These are phyloP conservation scores for Helicolenus hilgendorfi DNA, from an alignment of 2,797 vertebrate species.

Conservation along the genomic window DNA sequence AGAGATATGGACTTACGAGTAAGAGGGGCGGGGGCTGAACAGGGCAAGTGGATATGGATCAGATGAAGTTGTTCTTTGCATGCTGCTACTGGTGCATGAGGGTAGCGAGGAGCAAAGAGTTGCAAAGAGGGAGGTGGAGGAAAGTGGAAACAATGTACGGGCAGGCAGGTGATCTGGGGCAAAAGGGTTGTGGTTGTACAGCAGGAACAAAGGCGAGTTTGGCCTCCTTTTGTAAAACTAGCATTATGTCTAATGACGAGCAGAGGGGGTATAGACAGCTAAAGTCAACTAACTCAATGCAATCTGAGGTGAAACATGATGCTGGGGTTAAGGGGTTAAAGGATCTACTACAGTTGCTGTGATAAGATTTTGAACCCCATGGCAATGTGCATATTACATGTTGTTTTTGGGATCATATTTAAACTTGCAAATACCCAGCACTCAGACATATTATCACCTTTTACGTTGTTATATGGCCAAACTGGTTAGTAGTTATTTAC, in stretches of 20 bases:
- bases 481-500: background rate
- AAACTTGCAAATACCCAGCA: background rate
- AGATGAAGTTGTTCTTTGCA: slow-evolving; percentile 42
- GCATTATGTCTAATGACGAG: slow-evolving; percentile 8
- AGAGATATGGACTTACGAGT: slow-evolving; percentile 22
- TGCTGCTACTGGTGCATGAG: slow-evolving; percentile 38
- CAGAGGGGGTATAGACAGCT: background rate
- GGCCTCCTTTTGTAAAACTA: slow-evolving; percentile 36
- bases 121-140: background rate
- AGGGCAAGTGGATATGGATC: slow-evolving; percentile 6
- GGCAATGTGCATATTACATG: background rate
- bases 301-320: background rate
- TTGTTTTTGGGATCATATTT: background rate
- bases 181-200: slow-evolving; percentile 7
- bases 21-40: background rate
- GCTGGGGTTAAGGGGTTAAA: background rate
- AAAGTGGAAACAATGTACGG: slow-evolving; percentile 51
- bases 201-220: slow-evolving; percentile 33
- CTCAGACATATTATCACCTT: background rate
- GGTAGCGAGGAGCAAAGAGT: slow-evolving; percentile 18
- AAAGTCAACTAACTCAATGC: background rate
- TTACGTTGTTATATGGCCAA: background rate
- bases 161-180: slow-evolving; percentile 59
- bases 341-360: background rate
- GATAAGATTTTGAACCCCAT: background rate